Evolutionary conservation across 2,888 invertebrate genomes (phyloP), one percentile per base, ranked within the genome.

Genomic region (Nomada flava): DNA sequence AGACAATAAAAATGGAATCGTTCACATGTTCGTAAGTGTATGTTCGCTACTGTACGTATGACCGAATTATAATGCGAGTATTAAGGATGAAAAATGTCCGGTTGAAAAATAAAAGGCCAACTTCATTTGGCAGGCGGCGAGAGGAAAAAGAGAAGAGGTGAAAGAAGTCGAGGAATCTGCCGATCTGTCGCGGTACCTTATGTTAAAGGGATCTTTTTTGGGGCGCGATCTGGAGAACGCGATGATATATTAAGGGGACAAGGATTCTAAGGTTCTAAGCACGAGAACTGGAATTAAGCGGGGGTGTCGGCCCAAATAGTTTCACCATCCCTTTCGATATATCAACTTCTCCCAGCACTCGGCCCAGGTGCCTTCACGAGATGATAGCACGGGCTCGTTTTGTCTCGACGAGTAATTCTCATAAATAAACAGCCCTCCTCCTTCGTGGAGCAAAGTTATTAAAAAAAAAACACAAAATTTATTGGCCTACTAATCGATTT

Each of bases 271-370:
- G 82, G 50, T 72, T 75, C 75, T 62, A 55, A 72, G 63, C 71
- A 50, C 79, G 79, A 69, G 76, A 76, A 73, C 67, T 69, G 50
- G 64, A 75, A 76, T 82, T 76, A 78, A 81, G 77, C 81, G 84
- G 84, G 89, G 89, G 89, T 89, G 89, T 89, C 81, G 82, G 89
- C 72, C 89, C 63, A 86, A 86, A 86, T 86, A 84, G 88, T 88
- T 85, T 83, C 78, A 83, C 72, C 86, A 81, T 84, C 82, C 86
- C 83, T 85, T 83, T 80, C 87, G 77, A 89, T 89, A 88, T 86
- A 89, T 89, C 89, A 89, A 84, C 86, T 76, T 76, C 76, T 69
- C 60, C 67, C 57, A 70, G 64, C 63, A 78, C 64, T 65, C 67
- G 36, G 63, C 62, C 75, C 72, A 79, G 80, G 68, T 78, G 78